Evolutionary conservation across 2,113 vertebrate genomes (phyloP).

Genomic region (Hippocampus guttulatus): DNA sequence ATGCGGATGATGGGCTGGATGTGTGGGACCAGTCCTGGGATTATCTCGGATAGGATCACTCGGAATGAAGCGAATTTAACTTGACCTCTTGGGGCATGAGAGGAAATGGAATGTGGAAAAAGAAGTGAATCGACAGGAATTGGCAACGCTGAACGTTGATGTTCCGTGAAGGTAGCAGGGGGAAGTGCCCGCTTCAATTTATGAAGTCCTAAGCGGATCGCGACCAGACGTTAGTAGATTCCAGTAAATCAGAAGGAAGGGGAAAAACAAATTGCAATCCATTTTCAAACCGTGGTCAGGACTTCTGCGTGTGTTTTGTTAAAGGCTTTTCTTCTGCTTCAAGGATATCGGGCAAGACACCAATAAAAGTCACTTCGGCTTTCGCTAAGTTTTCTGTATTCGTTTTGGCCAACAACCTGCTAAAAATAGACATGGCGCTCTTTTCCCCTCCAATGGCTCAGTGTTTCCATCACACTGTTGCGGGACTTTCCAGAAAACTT

Average conservation of each 20-base stretch:
- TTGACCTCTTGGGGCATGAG: slow-evolving; percentile 28
- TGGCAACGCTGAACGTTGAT: too few relatives aligned
- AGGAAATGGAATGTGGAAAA: slow-evolving; percentile 1
- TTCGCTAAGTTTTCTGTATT: not conserved
- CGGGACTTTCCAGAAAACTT: slow-evolving; percentile 13
- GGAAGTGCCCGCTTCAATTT: not conserved
- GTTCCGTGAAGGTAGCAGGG: too few relatives aligned
- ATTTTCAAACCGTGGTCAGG: not conserved
- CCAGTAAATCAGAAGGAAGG: not conserved
- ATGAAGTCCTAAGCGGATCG: slow-evolving; percentile 34
- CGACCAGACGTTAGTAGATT: slow-evolving; percentile 15
- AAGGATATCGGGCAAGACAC: not conserved
- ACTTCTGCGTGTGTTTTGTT: slow-evolving; percentile 3
- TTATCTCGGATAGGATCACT: slow-evolving; percentile 23
- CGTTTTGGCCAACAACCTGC: not conserved
- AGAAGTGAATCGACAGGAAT: too few relatives aligned
- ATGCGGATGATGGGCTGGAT: not conserved
- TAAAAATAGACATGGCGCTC: not conserved
- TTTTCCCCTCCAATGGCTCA: not conserved
- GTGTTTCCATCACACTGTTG: slow-evolving; percentile 16
- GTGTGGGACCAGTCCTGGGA: slow-evolving; percentile 18
- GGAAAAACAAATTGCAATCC: not conserved
- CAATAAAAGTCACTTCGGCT: not conserved
- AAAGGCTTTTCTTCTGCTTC: not conserved
- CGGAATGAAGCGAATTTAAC: slow-evolving; percentile 44